Evolutionary conservation across 2,888 invertebrate genomes (phyloP).

Genomic region (Diplolepis rosae): DNA sequence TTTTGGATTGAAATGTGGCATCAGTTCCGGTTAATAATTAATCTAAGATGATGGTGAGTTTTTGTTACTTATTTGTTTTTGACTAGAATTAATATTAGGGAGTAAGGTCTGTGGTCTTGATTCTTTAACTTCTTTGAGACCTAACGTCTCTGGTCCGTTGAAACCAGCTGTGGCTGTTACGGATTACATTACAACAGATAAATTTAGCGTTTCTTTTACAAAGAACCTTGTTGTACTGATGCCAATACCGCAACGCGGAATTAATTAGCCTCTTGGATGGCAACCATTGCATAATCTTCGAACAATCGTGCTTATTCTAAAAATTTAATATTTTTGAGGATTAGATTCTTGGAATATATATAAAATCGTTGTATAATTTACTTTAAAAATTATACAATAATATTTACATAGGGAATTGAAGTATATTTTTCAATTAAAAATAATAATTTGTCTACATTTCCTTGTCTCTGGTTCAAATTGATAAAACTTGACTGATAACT

Average conservation of each 20-base stretch:
- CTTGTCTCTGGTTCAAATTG: too few species aligned
- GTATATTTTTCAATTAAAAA: too few species aligned
- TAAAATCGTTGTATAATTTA: too few species aligned
- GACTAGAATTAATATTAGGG: neutral
- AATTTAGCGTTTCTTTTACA: constrained; percentile 72
- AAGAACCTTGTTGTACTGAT: constrained; percentile 65
- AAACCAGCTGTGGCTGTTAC: constrained; percentile 32
- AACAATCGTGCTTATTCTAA: neutral
- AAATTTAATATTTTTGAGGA: too few species aligned
- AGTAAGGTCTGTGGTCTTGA: neutral
- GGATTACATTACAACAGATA: constrained; percentile 73
- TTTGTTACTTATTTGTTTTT: neutral
- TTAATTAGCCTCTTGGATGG: constrained; percentile 68
- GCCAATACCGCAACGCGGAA: constrained; percentile 70
- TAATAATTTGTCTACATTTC: too few species aligned
- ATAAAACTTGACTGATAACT: too few species aligned
- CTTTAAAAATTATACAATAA: too few species aligned
- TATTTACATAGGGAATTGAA: too few species aligned
- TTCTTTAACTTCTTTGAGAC: neutral
- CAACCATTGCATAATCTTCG: constrained; percentile 58
- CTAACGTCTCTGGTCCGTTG: neutral
- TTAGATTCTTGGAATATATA: too few species aligned
- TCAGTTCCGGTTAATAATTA: too few species aligned
- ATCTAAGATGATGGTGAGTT: neutral
- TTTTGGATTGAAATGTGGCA: neutral